These are phyloP conservation scores for Typhlomys cinereus DNA, from an alignment of 2,113 vertebrate genomes.

Conservation along the genomic window DNA sequence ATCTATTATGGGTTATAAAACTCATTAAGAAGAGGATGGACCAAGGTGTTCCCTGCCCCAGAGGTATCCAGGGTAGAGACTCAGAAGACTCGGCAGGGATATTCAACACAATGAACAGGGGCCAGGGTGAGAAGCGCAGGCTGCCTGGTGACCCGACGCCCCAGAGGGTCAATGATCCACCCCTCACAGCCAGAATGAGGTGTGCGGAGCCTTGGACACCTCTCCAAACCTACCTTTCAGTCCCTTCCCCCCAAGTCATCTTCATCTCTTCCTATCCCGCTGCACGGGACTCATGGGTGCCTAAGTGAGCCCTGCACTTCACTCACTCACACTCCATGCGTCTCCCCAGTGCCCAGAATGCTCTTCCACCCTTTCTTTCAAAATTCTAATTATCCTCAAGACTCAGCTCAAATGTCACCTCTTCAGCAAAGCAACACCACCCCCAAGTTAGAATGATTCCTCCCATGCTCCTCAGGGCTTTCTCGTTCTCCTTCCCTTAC, in stretches of 20 bases:
- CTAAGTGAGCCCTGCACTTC: neutral
- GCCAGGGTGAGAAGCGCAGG: neutral
- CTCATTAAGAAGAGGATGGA: neutral
- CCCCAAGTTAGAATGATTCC: conserved; percentile 46
- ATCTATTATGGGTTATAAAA: neutral
- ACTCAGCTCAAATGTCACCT: conserved; percentile 65
- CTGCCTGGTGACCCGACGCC: neutral
- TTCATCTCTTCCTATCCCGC: neutral
- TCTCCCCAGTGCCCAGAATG: neutral
- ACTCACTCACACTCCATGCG: neutral
- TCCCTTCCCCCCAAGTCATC: neutral
- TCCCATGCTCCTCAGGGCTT: no score
- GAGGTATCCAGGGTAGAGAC: neutral
- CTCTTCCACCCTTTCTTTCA: conserved; percentile 42
- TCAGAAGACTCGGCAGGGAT: neutral
- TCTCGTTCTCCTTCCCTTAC: no score
- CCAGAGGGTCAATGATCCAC: neutral
- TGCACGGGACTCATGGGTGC: neutral
- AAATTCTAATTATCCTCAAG: conserved; percentile 64
- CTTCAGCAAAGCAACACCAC: conserved; percentile 34
- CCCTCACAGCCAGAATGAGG: neutral
- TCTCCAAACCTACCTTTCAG: neutral
- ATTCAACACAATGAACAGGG: neutral
- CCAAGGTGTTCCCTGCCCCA: neutral
- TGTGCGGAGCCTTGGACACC: neutral